Percentiles rank a stretch among this genome's conserved stretches.
These are phyloP conservation scores for Taurulus bubalis DNA, from an alignment of 2,113 vertebrate genomes.

Conservation along the genomic window DNA sequence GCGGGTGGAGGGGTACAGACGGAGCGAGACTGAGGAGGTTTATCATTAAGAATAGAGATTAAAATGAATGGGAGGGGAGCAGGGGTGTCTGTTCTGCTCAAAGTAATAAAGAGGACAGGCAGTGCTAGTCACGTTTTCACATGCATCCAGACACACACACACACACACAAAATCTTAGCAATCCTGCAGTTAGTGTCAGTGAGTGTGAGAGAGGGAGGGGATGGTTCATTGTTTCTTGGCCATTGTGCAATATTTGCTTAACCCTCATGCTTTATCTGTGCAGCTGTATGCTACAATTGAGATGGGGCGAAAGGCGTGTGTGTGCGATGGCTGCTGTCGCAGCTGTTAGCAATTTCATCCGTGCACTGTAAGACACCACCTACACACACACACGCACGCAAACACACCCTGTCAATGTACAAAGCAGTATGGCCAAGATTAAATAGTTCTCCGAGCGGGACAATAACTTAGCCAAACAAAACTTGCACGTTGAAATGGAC, in stretches of 20 bases:
- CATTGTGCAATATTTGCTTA: slow-evolving; percentile 83
- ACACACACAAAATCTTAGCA: slow-evolving; percentile 37
- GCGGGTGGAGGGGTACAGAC: slow-evolving; percentile 44
- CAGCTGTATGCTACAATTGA: slow-evolving; percentile 81
- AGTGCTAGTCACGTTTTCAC: slow-evolving; percentile 68
- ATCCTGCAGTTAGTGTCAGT: slow-evolving; percentile 46
- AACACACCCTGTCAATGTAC: slow-evolving; percentile 46
- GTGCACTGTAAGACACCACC: slow-evolving; percentile 46
- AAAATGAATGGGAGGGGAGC: slow-evolving; percentile 75
- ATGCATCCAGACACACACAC: neutral
- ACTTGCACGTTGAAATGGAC: neutral
- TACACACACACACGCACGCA: slow-evolving; percentile 17
- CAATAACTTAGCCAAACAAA: slow-evolving; percentile 33
- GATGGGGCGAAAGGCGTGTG: slow-evolving; percentile 42
- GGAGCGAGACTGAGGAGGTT: slow-evolving; percentile 62
- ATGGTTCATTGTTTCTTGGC: slow-evolving; percentile 74
- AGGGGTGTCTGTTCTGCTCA: slow-evolving; percentile 66
- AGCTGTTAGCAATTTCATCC: slow-evolving; percentile 75
- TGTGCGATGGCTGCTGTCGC: slow-evolving; percentile 56
- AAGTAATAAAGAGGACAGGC: slow-evolving; percentile 75
- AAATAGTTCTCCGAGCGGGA: slow-evolving; percentile 31
- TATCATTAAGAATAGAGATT: slow-evolving; percentile 80
- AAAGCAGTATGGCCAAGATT: slow-evolving; percentile 29
- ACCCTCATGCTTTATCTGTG: slow-evolving; percentile 80
- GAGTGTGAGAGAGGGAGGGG: slow-evolving; percentile 41